These are phyloP conservation scores for Chymomyza costata DNA, from an alignment of 1,140 invertebrate species.

Conservation along the genomic window DNA sequence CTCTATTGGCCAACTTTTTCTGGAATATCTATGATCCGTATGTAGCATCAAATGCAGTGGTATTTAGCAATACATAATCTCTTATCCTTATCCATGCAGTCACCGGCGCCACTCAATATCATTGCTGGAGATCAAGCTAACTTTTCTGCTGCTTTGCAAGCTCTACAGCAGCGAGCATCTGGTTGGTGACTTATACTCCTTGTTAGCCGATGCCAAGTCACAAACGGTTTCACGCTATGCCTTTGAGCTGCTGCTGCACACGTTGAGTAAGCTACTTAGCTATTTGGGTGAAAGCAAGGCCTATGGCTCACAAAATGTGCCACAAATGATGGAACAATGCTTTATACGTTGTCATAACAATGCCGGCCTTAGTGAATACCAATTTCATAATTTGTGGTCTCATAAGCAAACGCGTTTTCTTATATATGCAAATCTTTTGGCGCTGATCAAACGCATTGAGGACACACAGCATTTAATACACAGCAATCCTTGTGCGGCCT, in stretches of 20 bases:
- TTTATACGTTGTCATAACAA: slow-evolving; percentile 56
- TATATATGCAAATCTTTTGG: slow-evolving; percentile 65
- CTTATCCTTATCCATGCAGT: slow-evolving; percentile 14
- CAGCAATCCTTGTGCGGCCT: slow-evolving; percentile 56
- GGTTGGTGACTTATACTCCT: slow-evolving; percentile 48
- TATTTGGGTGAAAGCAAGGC: slow-evolving; percentile 62
- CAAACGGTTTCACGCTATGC: slow-evolving; percentile 51
- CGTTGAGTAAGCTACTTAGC: slow-evolving; percentile 53
- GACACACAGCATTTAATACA: slow-evolving; percentile 68
- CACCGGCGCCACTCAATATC: slow-evolving; percentile 64
- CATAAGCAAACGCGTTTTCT: slow-evolving; percentile 61
- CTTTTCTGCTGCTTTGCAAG: slow-evolving; percentile 65
- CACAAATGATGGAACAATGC: slow-evolving; percentile 51
- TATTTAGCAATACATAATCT: neutral
- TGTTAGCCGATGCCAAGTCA: slow-evolving; percentile 46
- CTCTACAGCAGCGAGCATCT: slow-evolving; percentile 54
- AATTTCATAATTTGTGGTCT: slow-evolving; percentile 63
- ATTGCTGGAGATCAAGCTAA: slow-evolving; percentile 63
- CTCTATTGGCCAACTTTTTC: slow-evolving; percentile 61
- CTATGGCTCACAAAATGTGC: slow-evolving; percentile 65
- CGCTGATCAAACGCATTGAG: slow-evolving; percentile 65
- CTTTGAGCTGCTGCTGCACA: slow-evolving; percentile 59
- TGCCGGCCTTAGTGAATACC: slow-evolving; percentile 49
- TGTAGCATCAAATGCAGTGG: neutral
- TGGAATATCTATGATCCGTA: slow-evolving; percentile 74